These are phyloP conservation scores for Chiroxiphia lanceolata DNA, from an alignment of 2,797 vertebrate species.

Conservation along the genomic window DNA sequence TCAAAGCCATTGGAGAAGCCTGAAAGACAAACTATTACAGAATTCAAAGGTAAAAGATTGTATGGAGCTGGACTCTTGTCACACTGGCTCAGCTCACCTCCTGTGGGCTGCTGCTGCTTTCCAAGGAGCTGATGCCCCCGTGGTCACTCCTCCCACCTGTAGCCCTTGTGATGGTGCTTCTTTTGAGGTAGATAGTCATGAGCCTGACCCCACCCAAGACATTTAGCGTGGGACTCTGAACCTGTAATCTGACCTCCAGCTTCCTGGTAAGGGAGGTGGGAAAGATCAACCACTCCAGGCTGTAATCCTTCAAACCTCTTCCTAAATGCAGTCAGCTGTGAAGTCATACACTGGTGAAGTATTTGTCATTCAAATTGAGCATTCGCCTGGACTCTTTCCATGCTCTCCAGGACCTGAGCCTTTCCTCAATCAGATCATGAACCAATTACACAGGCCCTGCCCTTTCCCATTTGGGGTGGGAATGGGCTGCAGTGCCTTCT, in stretches of 20 bases:
- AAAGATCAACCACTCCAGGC: not conserved
- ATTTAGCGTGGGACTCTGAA: not conserved
- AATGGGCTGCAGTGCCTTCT: not conserved
- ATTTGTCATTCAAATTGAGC: not conserved
- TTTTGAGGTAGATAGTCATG: not conserved
- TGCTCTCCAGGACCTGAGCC: not conserved
- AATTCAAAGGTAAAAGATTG: not conserved
- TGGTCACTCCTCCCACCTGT: not conserved
- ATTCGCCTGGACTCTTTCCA: not conserved
- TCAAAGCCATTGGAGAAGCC: not conserved
- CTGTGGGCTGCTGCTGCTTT: not conserved
- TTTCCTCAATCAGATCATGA: fast-evolving
- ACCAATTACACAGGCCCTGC: not conserved
- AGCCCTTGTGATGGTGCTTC: not conserved
- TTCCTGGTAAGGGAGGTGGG: not conserved
- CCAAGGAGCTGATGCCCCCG: not conserved
- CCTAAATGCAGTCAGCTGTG: not conserved
- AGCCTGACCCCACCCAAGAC: fast-evolving
- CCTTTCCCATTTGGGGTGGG: not conserved
- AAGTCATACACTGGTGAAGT: not conserved
- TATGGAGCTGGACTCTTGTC: not conserved
- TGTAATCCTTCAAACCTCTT: not conserved
- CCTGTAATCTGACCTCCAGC: not conserved
- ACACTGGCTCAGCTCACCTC: not conserved
- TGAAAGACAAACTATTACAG: not conserved